Evolutionary conservation across 2,113 vertebrate species (phyloP), one percentile per base, ranked within the genome.

Genomic region (Pionites leucogaster): DNA sequence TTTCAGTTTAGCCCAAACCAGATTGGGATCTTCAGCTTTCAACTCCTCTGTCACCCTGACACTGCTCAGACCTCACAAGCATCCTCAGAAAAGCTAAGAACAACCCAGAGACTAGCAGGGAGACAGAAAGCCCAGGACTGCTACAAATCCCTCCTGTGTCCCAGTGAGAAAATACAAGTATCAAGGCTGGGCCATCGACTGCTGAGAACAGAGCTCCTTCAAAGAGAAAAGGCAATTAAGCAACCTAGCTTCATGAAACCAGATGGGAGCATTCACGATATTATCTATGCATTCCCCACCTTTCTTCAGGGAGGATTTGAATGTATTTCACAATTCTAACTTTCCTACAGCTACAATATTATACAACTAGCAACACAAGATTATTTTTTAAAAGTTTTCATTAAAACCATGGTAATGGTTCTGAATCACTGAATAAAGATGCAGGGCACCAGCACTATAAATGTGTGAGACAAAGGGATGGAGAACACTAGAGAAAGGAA

Each of bases 21-120:
- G 31, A 50, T 47, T 44, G 19, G 1, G 12, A 79, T 42, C 35
- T 29, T 75, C 23, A 69, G 19, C 17, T 79, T 81, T 75, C 71
- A 77, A 39, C 24, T 81, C 5, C 31, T 1, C 16, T 2, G 0
- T 28, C 53, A 57, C 25, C 7, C 8, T 15, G 2, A 77, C 10
- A 13, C 17, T 64, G 17, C 28, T 65, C 35, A 60, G 47, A 33
- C 50, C 46, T 75, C 22, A 59, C 4, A 78, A 63, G 31, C 13
- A 50, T 29, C 4, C 35, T 68, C 17, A 72, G 63, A 72, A 75
- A 88, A 46, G 11, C 5, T 17, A 41, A 50, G 19, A 76, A 53
- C 62, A 79, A 63, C 17, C 35, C 0, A 33, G 10, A 79, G 6
- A 63, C 27, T 50, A 17, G 7, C 1, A 0, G 2, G 2, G 4